These are phyloP conservation scores for Talpa occidentalis DNA, from an alignment of 2,113 vertebrate genomes.

Conservation along the genomic window DNA sequence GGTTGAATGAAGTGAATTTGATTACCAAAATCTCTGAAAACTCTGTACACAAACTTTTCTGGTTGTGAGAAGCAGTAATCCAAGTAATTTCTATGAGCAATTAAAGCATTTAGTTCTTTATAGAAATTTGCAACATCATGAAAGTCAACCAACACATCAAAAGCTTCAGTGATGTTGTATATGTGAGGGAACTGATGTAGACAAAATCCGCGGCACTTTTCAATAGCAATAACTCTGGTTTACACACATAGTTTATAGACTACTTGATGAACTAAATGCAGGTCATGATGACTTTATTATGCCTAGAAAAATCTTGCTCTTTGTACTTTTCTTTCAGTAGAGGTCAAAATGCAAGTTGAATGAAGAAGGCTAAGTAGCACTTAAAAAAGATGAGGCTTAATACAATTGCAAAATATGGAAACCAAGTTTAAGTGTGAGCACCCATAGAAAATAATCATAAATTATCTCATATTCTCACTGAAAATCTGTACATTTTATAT, in stretches of 20 bases:
- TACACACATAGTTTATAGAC: not conserved
- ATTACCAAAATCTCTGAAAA: not conserved
- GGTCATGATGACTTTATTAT: not conserved
- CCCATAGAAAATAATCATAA: not conserved
- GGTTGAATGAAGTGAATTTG: constrained; percentile 1
- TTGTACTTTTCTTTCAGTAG: not conserved
- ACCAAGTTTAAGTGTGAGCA: not conserved
- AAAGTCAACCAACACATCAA: not conserved
- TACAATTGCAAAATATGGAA: not conserved
- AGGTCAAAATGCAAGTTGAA: not conserved
- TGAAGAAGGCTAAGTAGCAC: not conserved
- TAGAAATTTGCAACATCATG: not conserved
- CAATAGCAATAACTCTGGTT: not conserved
- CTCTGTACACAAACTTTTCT: not conserved
- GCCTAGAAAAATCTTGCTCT: not conserved
- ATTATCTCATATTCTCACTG: not conserved
- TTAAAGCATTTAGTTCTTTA: not conserved
- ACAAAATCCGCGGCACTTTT: not conserved
- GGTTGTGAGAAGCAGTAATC: not conserved
- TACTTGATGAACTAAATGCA: not conserved
- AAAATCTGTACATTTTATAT: not conserved
- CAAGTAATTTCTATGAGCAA: not conserved
- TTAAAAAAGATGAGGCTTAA: not conserved
- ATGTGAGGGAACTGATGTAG: not conserved
- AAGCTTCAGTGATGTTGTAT: not conserved